phyloP scores from a whole-genome alignment of 2,113 vertebrate genomes.

The Boulengeromyrus knoepffleri region DNA sequence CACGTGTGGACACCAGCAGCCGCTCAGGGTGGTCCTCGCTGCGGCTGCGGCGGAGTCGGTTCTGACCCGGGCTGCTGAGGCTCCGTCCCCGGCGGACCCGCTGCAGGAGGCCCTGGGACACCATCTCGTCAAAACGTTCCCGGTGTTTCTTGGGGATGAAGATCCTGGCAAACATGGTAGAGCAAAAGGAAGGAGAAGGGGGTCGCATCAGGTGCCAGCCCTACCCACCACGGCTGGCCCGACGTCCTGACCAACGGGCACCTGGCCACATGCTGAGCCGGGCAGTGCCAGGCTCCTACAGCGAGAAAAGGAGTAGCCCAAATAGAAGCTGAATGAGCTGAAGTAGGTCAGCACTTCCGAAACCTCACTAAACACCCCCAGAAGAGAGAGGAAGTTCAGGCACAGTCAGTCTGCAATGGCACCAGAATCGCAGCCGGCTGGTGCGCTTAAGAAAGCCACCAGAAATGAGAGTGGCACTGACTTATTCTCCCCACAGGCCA shows the following conservation, averaged over 20 bases:
- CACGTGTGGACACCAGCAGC: constrained; percentile 84
- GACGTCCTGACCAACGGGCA: neutral
- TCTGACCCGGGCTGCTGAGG: constrained; percentile 67
- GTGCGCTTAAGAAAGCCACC: neutral
- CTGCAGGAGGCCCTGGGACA: constrained; percentile 88
- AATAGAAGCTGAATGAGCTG: neutral
- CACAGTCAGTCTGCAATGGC: neutral
- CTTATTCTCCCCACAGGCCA: neutral
- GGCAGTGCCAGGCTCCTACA: neutral
- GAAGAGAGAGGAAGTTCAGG: neutral
- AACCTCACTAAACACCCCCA: neutral
- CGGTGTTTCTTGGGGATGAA: constrained; percentile 98
- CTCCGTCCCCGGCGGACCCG: constrained; percentile 78
- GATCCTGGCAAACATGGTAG: constrained; percentile 69
- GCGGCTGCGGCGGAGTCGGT: constrained; percentile 80
- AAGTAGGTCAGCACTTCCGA: neutral
- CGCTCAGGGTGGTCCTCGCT: constrained; percentile 88
- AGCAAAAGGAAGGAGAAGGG: neutral
- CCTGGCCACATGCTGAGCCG: neutral
- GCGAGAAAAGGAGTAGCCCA: neutral
- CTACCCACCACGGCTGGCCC: neutral
- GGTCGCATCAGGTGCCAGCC: neutral
- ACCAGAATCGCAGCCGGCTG: neutral
- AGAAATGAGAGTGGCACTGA: neutral
- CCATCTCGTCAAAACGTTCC: constrained; percentile 91